phyloP scores from a whole-genome alignment of 2,113 vertebrate species.

The Microtus oregoni region DNA sequence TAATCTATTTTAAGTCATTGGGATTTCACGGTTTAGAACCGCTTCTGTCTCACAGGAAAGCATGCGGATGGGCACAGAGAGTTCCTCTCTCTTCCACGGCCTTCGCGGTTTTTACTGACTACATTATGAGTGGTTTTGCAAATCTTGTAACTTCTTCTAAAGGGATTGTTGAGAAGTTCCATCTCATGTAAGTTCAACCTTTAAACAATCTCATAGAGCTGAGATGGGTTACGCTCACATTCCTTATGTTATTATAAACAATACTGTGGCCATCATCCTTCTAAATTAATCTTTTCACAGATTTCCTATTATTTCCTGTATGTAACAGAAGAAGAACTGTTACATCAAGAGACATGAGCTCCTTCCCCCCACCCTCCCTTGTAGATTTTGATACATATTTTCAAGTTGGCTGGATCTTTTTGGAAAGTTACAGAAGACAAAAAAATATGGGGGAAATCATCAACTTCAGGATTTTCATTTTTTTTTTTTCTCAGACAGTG shows the following conservation, averaged over 20 bases:
- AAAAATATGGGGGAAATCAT: not conserved
- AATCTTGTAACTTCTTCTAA: too few species aligned
- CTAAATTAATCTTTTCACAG: constrained; percentile 28
- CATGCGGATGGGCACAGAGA: too few species aligned
- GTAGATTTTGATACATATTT: not conserved
- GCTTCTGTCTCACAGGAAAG: too few species aligned
- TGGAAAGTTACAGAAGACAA: constrained; percentile 3
- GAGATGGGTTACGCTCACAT: not conserved
- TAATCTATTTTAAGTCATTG: too few species aligned
- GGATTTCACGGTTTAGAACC: too few species aligned
- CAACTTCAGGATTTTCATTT: not conserved
- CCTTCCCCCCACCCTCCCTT: not conserved
- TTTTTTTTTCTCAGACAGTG: not conserved
- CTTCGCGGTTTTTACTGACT: too few species aligned
- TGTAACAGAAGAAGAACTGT: constrained; percentile 5
- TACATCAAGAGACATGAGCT: not conserved
- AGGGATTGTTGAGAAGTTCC: too few species aligned
- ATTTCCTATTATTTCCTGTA: constrained; percentile 49
- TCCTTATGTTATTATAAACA: constrained; percentile 54
- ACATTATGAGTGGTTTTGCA: too few species aligned
- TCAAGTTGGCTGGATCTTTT: not conserved
- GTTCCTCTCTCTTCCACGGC: too few species aligned
- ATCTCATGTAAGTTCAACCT: not conserved
- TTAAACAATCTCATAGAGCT: not conserved
- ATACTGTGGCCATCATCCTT: not conserved